These are phyloP conservation scores for Ricordea florida DNA, from an alignment of 92 coral and sea anemone genomes.

Conservation along the genomic window DNA sequence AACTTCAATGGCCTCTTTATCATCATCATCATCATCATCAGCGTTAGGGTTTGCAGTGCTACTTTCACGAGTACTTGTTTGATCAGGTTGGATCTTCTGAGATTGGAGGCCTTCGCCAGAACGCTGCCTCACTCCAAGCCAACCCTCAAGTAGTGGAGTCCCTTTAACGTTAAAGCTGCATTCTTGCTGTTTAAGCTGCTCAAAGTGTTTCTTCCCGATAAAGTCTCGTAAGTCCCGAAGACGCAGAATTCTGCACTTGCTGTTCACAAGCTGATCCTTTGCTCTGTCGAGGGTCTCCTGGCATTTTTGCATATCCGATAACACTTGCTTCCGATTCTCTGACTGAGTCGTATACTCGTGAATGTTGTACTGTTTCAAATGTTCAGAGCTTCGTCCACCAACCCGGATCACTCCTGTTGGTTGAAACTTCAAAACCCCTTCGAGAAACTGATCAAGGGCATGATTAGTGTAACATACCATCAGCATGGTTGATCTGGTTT, in stretches of 20 bases:
- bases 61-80: background rate
- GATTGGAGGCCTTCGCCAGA: background rate
- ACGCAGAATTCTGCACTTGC: constrained; percentile 37
- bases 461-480: constrained; percentile 95
- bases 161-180: constrained; percentile 9
- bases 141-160: constrained; percentile 32
- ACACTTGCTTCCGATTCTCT: constrained; percentile 50
- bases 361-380: constrained; percentile 59
- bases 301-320: constrained; percentile 40
- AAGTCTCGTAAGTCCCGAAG: constrained; percentile 11
- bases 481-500: constrained; percentile 62
- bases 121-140: constrained; percentile 35
- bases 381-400: constrained; percentile 85
- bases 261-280: background rate
- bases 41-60: background rate
- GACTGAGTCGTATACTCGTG: constrained; percentile 47
- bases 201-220: constrained; percentile 9
- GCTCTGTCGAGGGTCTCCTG: constrained; percentile 61
- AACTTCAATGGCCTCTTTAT: constrained; percentile 55
- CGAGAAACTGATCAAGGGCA: constrained; percentile 93
- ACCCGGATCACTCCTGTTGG: constrained; percentile 79
- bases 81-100: background rate
- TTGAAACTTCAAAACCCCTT: constrained; percentile 77
- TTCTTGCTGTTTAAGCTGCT: constrained; percentile 33
- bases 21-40: constrained; percentile 10